Evolutionary conservation across 2,113 vertebrate species (phyloP).

Genomic region (Dicrurus megarhynchus): DNA sequence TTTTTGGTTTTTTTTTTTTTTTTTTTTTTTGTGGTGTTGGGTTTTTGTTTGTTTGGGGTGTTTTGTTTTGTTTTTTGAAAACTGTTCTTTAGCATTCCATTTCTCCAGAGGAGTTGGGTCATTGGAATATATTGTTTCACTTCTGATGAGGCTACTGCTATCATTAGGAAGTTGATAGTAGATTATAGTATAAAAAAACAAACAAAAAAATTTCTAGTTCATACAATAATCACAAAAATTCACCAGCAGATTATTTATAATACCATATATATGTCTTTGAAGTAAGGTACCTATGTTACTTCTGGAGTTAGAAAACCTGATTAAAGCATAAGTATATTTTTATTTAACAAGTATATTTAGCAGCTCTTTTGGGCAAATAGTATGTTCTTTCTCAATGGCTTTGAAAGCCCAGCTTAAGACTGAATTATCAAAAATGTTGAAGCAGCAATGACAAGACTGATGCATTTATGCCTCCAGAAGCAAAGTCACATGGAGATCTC

Average conservation of each 20-base stretch:
- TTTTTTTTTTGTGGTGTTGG: not conserved
- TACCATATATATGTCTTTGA: rapidly evolving
- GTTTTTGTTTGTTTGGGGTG: too few relatives aligned
- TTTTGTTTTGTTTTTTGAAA: not conserved
- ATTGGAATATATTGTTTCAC: not conserved
- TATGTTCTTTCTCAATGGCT: not conserved
- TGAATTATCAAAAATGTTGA: not conserved
- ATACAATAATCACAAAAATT: not conserved
- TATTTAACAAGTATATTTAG: not conserved
- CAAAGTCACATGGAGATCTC: not conserved
- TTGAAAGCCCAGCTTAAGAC: not conserved
- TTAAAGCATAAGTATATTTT: not conserved
- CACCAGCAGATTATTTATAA: not conserved
- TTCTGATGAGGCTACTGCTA: not conserved
- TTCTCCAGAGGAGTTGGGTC: not conserved
- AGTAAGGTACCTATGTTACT: not conserved
- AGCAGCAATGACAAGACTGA: not conserved
- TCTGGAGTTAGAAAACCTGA: not conserved
- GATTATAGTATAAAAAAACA: not conserved
- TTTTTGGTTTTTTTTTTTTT: not conserved
- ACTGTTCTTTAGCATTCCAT: rapidly evolving
- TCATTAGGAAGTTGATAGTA: not conserved
- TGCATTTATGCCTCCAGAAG: not conserved
- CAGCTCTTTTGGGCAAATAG: not conserved
- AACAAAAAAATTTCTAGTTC: not conserved